Conservation (phyloP, 2,113 vertebrate species). For the Bubo bubo region DNA sequence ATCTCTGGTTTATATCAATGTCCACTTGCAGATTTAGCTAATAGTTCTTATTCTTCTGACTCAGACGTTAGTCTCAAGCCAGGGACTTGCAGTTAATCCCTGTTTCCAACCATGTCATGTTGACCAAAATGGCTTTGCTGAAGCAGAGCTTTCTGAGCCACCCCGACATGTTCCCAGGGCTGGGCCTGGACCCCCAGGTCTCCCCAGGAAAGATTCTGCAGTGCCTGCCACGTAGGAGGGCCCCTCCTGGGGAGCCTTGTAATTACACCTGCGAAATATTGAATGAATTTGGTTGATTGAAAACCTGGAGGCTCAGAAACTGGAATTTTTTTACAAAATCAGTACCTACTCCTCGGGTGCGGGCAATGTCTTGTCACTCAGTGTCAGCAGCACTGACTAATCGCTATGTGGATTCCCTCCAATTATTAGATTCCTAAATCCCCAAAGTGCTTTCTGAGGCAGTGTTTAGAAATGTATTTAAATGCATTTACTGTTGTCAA, state of each 20-base stretch:
- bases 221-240: fast-evolving
- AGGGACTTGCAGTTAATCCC: not conserved
- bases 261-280: fast-evolving
- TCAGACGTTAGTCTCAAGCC: not conserved
- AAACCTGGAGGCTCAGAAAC: not conserved
- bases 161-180: fast-evolving
- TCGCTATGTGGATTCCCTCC: not conserved
- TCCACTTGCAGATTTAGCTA: too few species aligned
- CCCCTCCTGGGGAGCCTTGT: too few species aligned
- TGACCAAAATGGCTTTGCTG: not conserved
- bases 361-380: not conserved
- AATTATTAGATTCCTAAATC: not conserved
- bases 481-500: not conserved
- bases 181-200: not conserved
- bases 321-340: not conserved
- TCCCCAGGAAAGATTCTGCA: not conserved
- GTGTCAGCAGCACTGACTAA: not conserved
- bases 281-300: not conserved
- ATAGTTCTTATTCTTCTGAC: not conserved
- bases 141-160: not conserved
- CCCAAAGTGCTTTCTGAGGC: not conserved
- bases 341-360: fast-evolving
- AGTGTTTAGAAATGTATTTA: not conserved
- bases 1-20: not conserved
- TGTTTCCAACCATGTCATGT: fast-evolving